Evolutionary conservation across 2,888 invertebrate species (phyloP), one percentile per base, ranked within the genome.

Genomic region (Polymixis lichenea): DNA sequence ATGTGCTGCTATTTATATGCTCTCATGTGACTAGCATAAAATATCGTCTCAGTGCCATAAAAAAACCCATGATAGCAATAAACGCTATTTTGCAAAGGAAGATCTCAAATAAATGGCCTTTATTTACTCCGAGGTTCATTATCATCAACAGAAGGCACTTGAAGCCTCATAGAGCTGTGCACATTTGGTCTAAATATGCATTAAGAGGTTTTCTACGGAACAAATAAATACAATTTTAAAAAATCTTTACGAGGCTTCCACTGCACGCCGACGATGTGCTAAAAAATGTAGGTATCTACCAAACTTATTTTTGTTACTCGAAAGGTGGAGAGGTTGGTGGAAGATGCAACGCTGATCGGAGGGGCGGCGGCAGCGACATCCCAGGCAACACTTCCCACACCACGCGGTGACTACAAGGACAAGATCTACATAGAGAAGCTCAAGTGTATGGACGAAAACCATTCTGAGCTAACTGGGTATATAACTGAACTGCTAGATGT

Each of bases 371-470:
- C 77, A 4, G 78, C 84, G 4, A 85, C 75, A 7, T 78, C 77
- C 0, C 43, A 64, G 25, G 0, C 76, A 2, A 62, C 72, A 6
- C 66, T 80, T 7, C 70, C 88, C 3, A 83, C 91, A 1, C 91
- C 94, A 0, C 91, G 89, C 11, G 92, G 90, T 0, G 95, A 95
- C 78, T 92, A 90, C 86, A 94, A 93, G 56, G 96, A 96, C 80
- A 94, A 94, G 77, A 90, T 95, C 25, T 94, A 89, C 80, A 93
- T 95, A 80, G 96, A 96, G 77, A 95, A 94, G 75, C 92, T 97
- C 13, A 91, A 92, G 79, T 94, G 95, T 68, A 86, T 97, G 87
- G 97, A 97, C 80, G 97, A 97, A 28, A 93, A 87, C 38, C 97
- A 97, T 87, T 95, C 97, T 0, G 94, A 95, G 82, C 91, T 92